A percentile compares a stretch with the other conserved stretches of the same genome.
phyloP scores from a whole-genome alignment of 2,888 invertebrate genomes.

The Spodoptera littoralis region DNA sequence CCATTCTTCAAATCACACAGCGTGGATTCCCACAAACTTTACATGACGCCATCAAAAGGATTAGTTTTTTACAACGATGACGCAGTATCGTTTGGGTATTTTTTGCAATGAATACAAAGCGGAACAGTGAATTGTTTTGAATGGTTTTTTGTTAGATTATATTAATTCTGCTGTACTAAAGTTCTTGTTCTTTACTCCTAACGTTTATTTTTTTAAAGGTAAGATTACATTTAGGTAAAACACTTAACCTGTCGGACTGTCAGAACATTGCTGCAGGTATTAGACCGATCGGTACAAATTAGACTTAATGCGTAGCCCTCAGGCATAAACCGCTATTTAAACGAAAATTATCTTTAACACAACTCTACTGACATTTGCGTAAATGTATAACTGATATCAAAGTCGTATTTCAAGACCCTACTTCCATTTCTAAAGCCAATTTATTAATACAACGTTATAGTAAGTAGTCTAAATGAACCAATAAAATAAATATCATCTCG shows the following conservation, averaged over 20 bases:
- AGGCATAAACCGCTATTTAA: conserved; percentile 12
- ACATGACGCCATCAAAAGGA: conserved; percentile 23
- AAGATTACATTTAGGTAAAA: not conserved
- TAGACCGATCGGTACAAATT: conserved; percentile 1
- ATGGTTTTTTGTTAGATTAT: conserved; percentile 1
- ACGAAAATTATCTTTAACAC: conserved; percentile 17
- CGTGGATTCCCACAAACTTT: conserved; percentile 22
- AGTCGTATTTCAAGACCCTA: conserved; percentile 1
- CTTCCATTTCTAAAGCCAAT: not conserved
- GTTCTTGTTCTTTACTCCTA: not conserved
- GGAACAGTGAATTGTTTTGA: conserved; percentile 11
- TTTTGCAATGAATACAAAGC: conserved; percentile 16
- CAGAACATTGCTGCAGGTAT: not conserved
- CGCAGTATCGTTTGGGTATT: conserved; percentile 13
- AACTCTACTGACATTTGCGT: conserved; percentile 35
- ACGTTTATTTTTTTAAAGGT: not conserved
- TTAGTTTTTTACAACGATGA: conserved; percentile 19
- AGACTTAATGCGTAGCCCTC: conserved; percentile 1
- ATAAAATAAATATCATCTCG: too few species aligned
- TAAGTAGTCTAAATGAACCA: not conserved
- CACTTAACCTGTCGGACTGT: too few species aligned
- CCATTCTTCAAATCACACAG: conserved; percentile 17
- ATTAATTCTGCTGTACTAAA: conserved; percentile 15
- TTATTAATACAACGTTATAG: conserved; percentile 7
- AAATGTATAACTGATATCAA: conserved; percentile 31